Evolutionary conservation across 2,797 vertebrate genomes (phyloP).

Genomic region (Simalia tracyae): DNA sequence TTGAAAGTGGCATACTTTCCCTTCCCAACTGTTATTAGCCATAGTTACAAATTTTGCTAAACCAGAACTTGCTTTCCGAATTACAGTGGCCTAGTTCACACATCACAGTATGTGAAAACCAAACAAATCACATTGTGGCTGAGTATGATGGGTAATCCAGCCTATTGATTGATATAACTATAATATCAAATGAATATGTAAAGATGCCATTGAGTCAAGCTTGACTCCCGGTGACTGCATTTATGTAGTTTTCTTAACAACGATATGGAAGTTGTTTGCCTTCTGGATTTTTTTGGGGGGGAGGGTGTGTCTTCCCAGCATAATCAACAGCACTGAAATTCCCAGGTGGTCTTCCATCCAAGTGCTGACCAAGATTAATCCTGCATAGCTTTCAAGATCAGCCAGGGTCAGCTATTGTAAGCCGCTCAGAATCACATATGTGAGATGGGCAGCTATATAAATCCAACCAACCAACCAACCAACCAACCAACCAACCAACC

Average conservation of each 20-base stretch:
- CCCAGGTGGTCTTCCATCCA: neutral
- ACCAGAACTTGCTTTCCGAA: too few species aligned
- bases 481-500: neutral
- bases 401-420: neutral
- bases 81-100: too few species aligned
- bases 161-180: too few species aligned
- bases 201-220: too few species aligned
- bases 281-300: neutral
- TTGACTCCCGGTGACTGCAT: too few species aligned
- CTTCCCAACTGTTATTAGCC: neutral
- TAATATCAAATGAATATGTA: too few species aligned
- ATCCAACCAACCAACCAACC: neutral
- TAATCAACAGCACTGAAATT: neutral
- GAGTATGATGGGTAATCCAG: too few species aligned
- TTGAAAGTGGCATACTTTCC: neutral
- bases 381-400: neutral
- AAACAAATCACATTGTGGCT: too few species aligned
- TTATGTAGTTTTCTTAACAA: too few species aligned
- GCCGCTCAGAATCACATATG: neutral
- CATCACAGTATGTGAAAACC: too few species aligned
- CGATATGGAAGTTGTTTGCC: neutral
- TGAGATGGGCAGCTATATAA: neutral
- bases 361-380: neutral
- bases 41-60: neutral
- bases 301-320: neutral